phyloP scores from a whole-genome alignment of 2,888 invertebrate genomes.

The Hermodice carunculata region DNA sequence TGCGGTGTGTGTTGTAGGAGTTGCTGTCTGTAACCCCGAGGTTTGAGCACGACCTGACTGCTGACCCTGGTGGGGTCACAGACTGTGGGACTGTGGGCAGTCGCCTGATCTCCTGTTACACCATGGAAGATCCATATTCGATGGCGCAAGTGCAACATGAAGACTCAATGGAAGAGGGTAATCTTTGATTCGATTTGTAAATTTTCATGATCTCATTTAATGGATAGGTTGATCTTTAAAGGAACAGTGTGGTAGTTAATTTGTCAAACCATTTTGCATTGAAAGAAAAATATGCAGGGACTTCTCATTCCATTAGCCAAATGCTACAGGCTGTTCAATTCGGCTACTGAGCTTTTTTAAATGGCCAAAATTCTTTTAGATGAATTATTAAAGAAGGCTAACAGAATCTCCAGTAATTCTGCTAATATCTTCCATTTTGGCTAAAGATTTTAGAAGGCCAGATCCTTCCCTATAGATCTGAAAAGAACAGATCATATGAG shows the following conservation, averaged over 20 bases:
- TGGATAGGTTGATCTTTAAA: background rate
- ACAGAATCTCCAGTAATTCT: no score
- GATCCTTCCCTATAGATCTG: background rate
- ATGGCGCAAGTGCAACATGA: constrained; percentile 36
- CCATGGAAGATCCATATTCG: constrained; percentile 55
- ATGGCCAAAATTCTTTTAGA: no score
- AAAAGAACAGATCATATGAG: no score
- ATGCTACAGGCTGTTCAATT: no score
- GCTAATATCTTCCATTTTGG: no score
- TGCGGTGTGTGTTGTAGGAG: constrained; percentile 41
- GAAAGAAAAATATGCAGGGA: background rate
- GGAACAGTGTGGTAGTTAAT: background rate
- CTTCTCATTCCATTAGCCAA: no score
- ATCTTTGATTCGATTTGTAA: background rate
- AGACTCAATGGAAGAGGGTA: constrained; percentile 62
- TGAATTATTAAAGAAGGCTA: no score
- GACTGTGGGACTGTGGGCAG: constrained; percentile 41
- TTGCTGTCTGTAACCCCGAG: constrained; percentile 55
- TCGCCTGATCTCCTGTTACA: constrained; percentile 54
- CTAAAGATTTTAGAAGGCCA: background rate
- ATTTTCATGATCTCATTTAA: background rate
- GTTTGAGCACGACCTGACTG: constrained; percentile 57
- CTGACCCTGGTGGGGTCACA: constrained; percentile 41
- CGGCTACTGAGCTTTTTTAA: no score
- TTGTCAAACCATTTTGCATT: background rate